Evolutionary conservation across 2,797 vertebrate species (phyloP).

Genomic region (Leptatherina wallacei): DNA sequence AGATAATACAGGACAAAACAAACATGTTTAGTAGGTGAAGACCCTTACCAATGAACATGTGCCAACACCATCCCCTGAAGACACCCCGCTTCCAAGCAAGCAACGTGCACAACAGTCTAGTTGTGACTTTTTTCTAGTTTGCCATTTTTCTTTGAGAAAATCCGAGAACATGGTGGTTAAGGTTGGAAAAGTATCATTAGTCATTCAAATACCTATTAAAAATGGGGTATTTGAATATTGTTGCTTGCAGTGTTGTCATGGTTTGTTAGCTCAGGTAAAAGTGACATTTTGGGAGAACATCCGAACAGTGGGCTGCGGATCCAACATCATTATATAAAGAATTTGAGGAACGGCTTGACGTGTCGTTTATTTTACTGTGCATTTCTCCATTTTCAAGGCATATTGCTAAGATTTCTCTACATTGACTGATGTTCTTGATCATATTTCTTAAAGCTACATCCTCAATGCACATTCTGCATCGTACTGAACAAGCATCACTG

Average conservation of each 20-base stretch:
- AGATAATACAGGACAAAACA: neutral
- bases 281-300: neutral
- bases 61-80: conserved; percentile 1
- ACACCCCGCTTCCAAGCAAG: too few species aligned
- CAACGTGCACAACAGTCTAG: too few species aligned
- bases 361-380: neutral
- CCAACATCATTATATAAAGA: too few species aligned
- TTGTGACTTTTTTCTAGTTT: too few species aligned
- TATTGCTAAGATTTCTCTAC: neutral
- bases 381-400: neutral
- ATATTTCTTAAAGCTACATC: neutral
- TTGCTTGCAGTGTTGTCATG: neutral
- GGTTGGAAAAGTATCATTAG: too few species aligned
- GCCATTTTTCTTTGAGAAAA: too few species aligned
- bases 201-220: neutral
- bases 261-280: neutral
- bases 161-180: too few species aligned
- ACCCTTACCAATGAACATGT: conserved; percentile 8
- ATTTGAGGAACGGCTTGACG: neutral
- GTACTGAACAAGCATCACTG: neutral
- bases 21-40: neutral
- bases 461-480: too few species aligned
- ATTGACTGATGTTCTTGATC: neutral
- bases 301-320: neutral
- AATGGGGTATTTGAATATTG: neutral